These are phyloP conservation scores for Diploptera punctata DNA, from an alignment of 2,888 invertebrate species.

Conservation along the genomic window DNA sequence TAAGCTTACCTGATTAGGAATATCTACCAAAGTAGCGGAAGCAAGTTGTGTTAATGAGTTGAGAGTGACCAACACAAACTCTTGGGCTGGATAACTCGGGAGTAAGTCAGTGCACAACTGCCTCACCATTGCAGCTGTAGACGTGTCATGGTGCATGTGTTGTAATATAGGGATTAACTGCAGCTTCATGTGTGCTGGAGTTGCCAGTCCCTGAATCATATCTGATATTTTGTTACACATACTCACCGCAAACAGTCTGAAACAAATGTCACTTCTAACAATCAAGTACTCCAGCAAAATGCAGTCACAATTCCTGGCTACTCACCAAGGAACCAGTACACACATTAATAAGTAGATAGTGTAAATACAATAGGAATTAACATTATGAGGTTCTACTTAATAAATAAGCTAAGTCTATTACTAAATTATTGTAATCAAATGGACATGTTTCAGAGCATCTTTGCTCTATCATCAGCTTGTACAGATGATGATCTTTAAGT, in stretches of 20 bases:
- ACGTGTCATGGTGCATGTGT: constrained; percentile 89
- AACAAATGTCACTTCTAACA: too few species aligned
- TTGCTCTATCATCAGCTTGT: too few species aligned
- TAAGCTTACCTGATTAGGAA: constrained; percentile 82
- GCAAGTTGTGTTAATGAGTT: constrained; percentile 89
- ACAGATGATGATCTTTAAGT: too few species aligned
- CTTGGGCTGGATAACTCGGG: constrained; percentile 78
- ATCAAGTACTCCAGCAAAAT: too few species aligned
- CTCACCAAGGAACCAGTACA: too few species aligned
- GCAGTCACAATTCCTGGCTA: too few species aligned
- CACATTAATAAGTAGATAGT: too few species aligned
- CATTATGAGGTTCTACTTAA: too few species aligned
- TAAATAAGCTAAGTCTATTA: too few species aligned
- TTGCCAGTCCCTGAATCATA: constrained; percentile 93
- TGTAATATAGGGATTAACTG: constrained; percentile 89
- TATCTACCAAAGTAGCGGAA: constrained; percentile 86
- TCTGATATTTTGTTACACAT: constrained; percentile 95
- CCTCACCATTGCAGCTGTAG: constrained; percentile 76
- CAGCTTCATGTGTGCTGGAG: constrained; percentile 90
- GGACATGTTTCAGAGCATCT: too few species aligned
- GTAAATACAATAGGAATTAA: too few species aligned
- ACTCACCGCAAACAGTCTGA: constrained; percentile 90
- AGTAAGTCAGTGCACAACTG: constrained; percentile 75
- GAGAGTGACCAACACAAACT: constrained; percentile 82
- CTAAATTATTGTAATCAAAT: too few species aligned